Percentiles rank a stretch among this genome's conserved stretches.
These are phyloP conservation scores for Crossocerus cetratus DNA, from an alignment of 2,888 invertebrate genomes.

Conservation along the genomic window DNA sequence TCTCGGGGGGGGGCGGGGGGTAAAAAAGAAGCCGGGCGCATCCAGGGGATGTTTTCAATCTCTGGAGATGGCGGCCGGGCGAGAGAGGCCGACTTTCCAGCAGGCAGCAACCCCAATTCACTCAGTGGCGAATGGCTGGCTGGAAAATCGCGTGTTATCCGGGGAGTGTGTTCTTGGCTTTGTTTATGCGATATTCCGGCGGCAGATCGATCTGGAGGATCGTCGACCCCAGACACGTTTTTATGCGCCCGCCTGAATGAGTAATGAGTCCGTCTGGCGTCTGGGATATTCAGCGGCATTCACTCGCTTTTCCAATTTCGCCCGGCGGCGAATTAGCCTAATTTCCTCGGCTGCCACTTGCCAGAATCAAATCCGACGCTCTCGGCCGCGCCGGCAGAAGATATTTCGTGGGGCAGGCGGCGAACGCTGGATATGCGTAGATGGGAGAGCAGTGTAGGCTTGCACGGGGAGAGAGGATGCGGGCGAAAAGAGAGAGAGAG, in stretches of 20 bases:
- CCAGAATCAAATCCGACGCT: background rate
- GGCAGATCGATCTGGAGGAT: slow-evolving; percentile 19
- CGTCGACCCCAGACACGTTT: slow-evolving; percentile 24
- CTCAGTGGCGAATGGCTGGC: background rate
- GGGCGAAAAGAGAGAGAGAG: background rate
- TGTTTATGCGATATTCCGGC: background rate
- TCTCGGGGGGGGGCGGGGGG: no score
- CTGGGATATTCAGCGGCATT: background rate
- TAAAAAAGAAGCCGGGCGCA: slow-evolving; percentile 15
- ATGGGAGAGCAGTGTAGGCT: background rate
- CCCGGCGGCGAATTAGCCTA: background rate
- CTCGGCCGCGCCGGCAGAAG: background rate
- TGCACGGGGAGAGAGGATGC: background rate
- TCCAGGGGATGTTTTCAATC: slow-evolving; percentile 22
- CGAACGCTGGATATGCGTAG: background rate
- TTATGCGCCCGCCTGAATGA: slow-evolving; percentile 15
- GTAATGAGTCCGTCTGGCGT: slow-evolving; percentile 20
- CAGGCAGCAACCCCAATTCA: background rate
- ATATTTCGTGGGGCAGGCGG: background rate
- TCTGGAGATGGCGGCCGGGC: slow-evolving; percentile 14
- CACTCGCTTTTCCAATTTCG: background rate
- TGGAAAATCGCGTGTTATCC: slow-evolving; percentile 27
- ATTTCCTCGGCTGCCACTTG: background rate
- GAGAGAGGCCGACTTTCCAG: slow-evolving; percentile 31
- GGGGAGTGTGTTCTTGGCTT: slow-evolving; percentile 2